Evolutionary conservation across 2,888 invertebrate species (phyloP), one percentile per base, ranked within the genome.

Genomic region (Xylocampa areola): DNA sequence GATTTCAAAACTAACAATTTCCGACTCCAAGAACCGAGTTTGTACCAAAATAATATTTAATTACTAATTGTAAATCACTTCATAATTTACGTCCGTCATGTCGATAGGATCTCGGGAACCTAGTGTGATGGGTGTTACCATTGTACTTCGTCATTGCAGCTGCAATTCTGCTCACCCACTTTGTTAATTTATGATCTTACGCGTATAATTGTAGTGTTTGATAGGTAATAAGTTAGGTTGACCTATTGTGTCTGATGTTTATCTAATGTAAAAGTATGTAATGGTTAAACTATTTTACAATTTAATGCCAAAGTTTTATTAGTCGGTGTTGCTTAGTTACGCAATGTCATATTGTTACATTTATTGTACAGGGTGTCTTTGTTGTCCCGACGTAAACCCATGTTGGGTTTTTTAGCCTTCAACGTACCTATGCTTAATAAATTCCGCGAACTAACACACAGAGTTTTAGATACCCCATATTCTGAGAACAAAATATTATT

Each of bases 161-260:
- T 64, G 64, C 45, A 66, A 44, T 39, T 37, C 48, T 50, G 39
- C 49, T 74, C 62, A 63, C 68, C 52, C 60, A 57, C 51, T 54
- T 53, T 8, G 32, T 57, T 43, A 48, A 63, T 74, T 63, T 69
- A 67, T 64, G 54, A 40, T 50, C 37, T 25, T 43, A 21, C 36
- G n/a, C 19, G 51, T 10, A 17, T 74, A 72, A 74, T 74, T 74
- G 69, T 48, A 68, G 60, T 53, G 53, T 54, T 51, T 53, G 50
- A 35, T 51, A 30, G 27, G 37, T 41, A 14, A 32, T 45, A 23
- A n/a, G 30, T 23, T n/a, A 6, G 4, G 35, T 57, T 57, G 29
- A 44, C 23, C 47, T 36, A 43, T 51, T 53, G 25, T 36, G 4
- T 7, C 39, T 8, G n/a, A 23, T 55, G 68, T 62, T 65, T 37